phyloP scores from a whole-genome alignment of 2,888 invertebrate species.

The Cancer borealis region DNA sequence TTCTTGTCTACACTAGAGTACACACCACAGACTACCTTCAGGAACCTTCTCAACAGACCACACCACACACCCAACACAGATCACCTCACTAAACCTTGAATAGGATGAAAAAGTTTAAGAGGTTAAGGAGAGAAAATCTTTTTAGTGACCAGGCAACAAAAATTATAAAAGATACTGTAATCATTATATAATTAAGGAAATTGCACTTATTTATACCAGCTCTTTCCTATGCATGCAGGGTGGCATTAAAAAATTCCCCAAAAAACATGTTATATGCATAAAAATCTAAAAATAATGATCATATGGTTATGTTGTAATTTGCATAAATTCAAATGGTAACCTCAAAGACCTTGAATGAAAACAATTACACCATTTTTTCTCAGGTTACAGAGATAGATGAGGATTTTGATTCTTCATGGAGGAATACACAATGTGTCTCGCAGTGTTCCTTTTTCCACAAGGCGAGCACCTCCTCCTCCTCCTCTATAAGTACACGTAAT shows the following conservation, averaged over 20 bases:
- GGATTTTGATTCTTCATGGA: not conserved
- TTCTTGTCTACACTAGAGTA: not conserved
- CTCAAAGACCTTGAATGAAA: not conserved
- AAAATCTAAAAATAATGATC: too few relatives aligned
- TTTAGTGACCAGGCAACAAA: not conserved
- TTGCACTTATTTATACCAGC: not conserved
- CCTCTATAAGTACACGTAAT: not conserved
- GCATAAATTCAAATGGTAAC: not conserved
- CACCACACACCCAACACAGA: not conserved
- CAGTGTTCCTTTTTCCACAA: not conserved
- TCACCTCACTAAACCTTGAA: not conserved
- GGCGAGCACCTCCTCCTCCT: not conserved
- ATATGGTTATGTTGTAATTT: too few relatives aligned
- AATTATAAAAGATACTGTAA: not conserved
- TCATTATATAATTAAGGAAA: not conserved
- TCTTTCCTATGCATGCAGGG: not conserved
- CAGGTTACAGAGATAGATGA: not conserved
- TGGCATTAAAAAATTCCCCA: not conserved
- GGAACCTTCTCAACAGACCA: not conserved
- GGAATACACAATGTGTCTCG: not conserved
- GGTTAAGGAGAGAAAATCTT: not conserved
- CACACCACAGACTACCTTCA: not conserved
- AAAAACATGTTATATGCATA: not conserved
- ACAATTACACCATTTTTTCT: not conserved
- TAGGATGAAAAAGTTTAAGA: not conserved